A percentile compares a stretch with the other conserved stretches of the same genome.
These are phyloP conservation scores for Conus betulinus DNA, from an alignment of 1,140 invertebrate species.

Conservation along the genomic window DNA sequence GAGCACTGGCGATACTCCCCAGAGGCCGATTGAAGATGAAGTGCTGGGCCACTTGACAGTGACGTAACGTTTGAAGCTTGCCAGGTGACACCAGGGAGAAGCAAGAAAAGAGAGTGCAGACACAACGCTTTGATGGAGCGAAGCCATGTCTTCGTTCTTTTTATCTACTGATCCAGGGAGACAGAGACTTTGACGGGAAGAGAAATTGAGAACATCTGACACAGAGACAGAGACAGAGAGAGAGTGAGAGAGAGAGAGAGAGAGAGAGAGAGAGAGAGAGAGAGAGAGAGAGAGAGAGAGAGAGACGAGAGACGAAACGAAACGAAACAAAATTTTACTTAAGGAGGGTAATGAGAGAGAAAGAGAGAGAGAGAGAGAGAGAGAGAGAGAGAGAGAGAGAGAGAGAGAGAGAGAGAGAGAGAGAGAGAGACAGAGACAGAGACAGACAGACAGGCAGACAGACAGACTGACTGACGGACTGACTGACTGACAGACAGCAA, in stretches of 20 bases:
- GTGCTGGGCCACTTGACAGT: no score
- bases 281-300: conserved; percentile 16
- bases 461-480: neutral
- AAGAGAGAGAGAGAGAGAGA: conserved; percentile 25
- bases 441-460: neutral
- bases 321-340: neutral
- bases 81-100: no score
- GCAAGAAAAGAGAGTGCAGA: no score
- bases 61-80: no score
- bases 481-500: no score
- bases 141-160: no score
- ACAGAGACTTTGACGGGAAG: no score
- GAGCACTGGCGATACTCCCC: no score
- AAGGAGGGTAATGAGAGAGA: neutral
- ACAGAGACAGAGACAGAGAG: neutral
- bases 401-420: conserved; percentile 11
- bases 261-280: conserved; percentile 4
- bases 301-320: neutral
- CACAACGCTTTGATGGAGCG: no score
- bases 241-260: conserved; percentile 4
- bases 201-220: no score
- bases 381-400: neutral
- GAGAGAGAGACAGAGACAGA: conserved; percentile 16
- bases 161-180: no score
- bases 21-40: no score